Evolutionary conservation across 2,797 vertebrate genomes (phyloP).

Genomic region (Spheniscus humboldti): DNA sequence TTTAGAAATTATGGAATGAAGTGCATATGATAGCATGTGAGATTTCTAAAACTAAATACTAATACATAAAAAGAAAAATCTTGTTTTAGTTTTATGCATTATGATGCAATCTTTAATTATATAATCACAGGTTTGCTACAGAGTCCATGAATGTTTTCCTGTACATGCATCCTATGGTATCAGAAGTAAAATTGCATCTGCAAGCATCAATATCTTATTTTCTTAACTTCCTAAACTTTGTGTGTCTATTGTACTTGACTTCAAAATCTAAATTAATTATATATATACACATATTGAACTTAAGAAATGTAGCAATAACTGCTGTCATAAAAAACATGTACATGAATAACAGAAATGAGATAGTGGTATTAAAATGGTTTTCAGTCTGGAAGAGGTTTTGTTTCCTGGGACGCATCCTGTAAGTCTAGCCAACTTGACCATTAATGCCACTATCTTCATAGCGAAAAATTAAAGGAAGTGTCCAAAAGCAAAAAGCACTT

Average conservation of each 20-base stretch:
- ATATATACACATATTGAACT: neutral
- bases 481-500: neutral
- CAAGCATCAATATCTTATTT: neutral
- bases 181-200: neutral
- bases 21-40: neutral
- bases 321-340: neutral
- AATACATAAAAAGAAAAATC: neutral
- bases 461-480: neutral
- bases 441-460: neutral
- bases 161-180: neutral
- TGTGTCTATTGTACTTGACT: neutral
- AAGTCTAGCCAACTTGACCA: neutral
- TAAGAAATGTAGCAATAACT: neutral
- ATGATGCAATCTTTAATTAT: neutral
- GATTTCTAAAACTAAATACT: neutral
- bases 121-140: neutral
- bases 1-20: neutral
- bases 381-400: neutral
- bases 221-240: neutral
- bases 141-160: neutral
- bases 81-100: neutral
- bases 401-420: neutral
- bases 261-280: neutral
- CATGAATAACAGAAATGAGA: neutral
- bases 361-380: neutral